Conservation (phyloP, 2,888 invertebrate genomes). For the Polydrusus tereticollis region DNA sequence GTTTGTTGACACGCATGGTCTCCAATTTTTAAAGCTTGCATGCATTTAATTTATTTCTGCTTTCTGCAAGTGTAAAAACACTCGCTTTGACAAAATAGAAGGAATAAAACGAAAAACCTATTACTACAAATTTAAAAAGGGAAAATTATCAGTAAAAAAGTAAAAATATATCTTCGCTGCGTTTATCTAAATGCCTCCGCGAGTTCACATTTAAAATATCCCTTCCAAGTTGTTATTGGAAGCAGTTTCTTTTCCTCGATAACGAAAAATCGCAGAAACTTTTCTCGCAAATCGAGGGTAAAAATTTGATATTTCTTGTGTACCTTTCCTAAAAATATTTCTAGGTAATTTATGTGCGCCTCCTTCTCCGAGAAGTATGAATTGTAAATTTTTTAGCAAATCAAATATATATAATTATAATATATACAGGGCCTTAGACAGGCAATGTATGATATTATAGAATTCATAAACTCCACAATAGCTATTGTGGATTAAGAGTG, state of each 20-base stretch:
- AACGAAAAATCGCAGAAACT: conserved; percentile 34
- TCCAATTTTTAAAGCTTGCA: too few relatives aligned
- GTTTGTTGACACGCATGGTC: too few relatives aligned
- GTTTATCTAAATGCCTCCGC: conserved; percentile 43
- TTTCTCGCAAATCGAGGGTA: conserved; percentile 21
- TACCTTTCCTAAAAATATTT: conserved; percentile 11
- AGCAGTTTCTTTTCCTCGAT: conserved; percentile 32
- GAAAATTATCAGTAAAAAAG: conserved; percentile 35
- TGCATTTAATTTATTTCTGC: too few relatives aligned
- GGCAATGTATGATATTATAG: too few relatives aligned
- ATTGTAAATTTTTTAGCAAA: too few relatives aligned
- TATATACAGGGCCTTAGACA: too few relatives aligned
- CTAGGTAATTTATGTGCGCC: neutral
- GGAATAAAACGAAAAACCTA: conserved; percentile 30
- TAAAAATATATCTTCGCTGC: conserved; percentile 36
- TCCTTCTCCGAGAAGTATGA: too few relatives aligned
- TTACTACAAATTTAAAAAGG: conserved; percentile 36
- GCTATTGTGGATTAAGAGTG: too few relatives aligned
- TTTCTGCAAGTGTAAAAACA: too few relatives aligned
- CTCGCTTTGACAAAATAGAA: conserved; percentile 1
- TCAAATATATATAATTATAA: too few relatives aligned
- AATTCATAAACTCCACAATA: too few relatives aligned
- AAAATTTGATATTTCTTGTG: conserved; percentile 15
- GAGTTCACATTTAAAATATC: conserved; percentile 44
- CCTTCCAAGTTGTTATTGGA: conserved; percentile 40